Evolutionary conservation across 2,797 vertebrate genomes (phyloP).

Genomic region (Vireo griseus): DNA sequence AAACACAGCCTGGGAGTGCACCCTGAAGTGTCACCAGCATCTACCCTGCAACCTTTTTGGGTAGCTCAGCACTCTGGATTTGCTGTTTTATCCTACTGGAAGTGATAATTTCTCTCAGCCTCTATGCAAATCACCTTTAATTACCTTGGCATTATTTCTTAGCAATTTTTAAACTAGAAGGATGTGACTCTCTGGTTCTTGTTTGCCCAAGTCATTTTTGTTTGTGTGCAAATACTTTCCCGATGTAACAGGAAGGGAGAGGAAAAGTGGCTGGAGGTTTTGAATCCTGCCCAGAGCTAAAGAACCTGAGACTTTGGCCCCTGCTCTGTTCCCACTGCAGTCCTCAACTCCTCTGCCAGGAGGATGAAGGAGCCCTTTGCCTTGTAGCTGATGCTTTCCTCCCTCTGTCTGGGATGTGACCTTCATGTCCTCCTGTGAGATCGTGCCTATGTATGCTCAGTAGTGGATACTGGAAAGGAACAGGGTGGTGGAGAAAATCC

Average conservation of each 20-base stretch:
- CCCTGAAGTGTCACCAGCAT: neutral
- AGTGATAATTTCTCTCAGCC: neutral
- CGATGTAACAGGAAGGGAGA: neutral
- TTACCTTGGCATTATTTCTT: neutral
- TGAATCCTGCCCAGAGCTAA: neutral
- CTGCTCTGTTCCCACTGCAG: accelerated
- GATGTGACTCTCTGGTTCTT: neutral
- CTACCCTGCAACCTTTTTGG: neutral
- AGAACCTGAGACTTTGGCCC: neutral
- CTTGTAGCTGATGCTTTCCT: neutral
- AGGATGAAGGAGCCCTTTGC: neutral
- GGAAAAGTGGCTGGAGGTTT: neutral
- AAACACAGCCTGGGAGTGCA: neutral
- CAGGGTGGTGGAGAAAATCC: neutral
- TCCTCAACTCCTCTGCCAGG: neutral
- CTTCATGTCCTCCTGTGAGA: neutral
- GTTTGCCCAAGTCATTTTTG: neutral
- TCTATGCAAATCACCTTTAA: neutral
- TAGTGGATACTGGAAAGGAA: neutral
- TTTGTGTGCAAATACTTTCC: neutral
- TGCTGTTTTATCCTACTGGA: neutral
- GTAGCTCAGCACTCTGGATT: neutral
- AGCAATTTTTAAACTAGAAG: neutral
- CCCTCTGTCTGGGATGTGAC: neutral
- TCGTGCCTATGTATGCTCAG: accelerated